Conservation (phyloP, 30 jellyfish, hydroid and myxozoan species). For the Aurelia sp. region DNA sequence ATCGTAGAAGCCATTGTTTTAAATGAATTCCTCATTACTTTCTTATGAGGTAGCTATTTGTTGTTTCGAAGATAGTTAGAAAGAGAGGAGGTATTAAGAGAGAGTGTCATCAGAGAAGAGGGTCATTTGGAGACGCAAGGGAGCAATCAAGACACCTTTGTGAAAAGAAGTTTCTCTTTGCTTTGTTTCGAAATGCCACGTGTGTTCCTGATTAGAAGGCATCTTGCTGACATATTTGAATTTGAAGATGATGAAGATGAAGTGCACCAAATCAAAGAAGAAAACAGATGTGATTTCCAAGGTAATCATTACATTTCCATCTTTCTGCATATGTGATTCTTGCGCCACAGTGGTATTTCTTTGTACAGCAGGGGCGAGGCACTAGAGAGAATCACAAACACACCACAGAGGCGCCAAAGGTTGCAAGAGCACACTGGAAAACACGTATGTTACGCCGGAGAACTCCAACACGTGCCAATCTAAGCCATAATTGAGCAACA, state of each 20-base stretch:
- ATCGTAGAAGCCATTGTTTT: background rate
- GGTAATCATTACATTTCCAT: background rate
- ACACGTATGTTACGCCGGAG: too few relatives aligned
- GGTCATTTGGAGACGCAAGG: constrained; percentile 8
- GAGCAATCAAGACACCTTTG: constrained; percentile 39
- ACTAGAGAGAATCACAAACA: too few relatives aligned
- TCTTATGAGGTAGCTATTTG: too few relatives aligned
- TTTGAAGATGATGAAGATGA: constrained; percentile 35
- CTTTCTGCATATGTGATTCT: background rate
- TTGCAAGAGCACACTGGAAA: too few relatives aligned
- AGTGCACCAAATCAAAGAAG: background rate
- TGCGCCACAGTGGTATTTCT: background rate
- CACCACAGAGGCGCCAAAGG: too few relatives aligned
- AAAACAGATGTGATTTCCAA: background rate
- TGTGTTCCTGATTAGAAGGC: constrained; percentile 53
- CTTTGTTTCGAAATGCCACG: constrained; percentile 47
- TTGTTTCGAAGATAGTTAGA: too few relatives aligned
- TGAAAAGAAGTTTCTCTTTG: background rate
- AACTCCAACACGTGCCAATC: too few relatives aligned
- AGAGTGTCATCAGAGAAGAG: too few relatives aligned
- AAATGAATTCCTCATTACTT: constrained; percentile 16
- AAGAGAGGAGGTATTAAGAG: too few relatives aligned
- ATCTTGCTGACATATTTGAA: constrained; percentile 24
- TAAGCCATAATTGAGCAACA: too few relatives aligned
- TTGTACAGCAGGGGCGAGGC: background rate